Evolutionary conservation across 2,888 invertebrate species (phyloP), one percentile per base, ranked within the genome.

Genomic region (Pardosa pseudoannulata): DNA sequence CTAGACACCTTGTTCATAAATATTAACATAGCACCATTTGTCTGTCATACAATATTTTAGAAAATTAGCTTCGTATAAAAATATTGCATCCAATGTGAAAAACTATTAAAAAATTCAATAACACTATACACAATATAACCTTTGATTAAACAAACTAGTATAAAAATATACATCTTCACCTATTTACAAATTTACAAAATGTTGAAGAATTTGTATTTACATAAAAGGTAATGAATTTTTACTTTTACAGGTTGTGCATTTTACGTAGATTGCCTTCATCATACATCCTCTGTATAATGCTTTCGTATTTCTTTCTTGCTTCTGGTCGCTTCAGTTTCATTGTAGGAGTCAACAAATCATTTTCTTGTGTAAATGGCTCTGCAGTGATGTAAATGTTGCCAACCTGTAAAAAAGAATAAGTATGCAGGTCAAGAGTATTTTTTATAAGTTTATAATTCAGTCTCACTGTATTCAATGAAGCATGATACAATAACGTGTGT

Each of bases 351-450:
- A 99, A 93, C 74, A 99, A 94, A 88, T 97, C 98, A 92, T 98
- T 98, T 93, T 98, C 98, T 78, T 98, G 96, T 87, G 97, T 97
- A 93, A 99, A 98, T 89, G 96, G 96, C 92, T 98, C 98, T 28
- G 97, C 96, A 92, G 97, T 96, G 81, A 99, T 93, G 91, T 97
- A 96, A 89, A 98, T 95, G 91, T 98, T 98, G 92, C 97, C 97
- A 0, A 97, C 95, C 97, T 97, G 13, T 62, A 31, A 31, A 13
- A 46, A 16, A 56, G 2, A 56, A 23, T 56, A 56, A n/a, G n/a
- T n/a, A n/a, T n/a, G n/a, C n/a, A n/a, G n/a, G n/a, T n/a, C n/a
- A n/a, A n/a, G n/a, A n/a, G n/a, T n/a, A n/a, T n/a, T n/a, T n/a
- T n/a, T n/a, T n/a, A n/a, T n/a, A n/a, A n/a, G n/a, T n/a, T n/a